Conservation (phyloP, 2,113 vertebrate genomes). For the Atherinomorus stipes region DNA sequence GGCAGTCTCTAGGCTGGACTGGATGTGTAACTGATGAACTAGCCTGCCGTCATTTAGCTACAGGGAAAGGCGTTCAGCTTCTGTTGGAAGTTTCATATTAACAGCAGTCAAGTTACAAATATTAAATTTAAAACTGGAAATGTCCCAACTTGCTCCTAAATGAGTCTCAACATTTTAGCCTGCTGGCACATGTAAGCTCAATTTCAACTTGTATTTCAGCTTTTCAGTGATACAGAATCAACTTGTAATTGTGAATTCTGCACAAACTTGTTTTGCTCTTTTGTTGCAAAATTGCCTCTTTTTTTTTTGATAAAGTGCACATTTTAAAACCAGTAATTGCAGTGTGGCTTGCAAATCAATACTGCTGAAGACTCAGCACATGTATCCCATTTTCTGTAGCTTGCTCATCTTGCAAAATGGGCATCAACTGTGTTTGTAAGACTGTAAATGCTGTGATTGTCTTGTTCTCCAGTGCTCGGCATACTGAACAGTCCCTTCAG, state of each 20-base stretch:
- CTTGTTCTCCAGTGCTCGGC: constrained; percentile 77
- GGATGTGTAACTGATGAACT: not conserved
- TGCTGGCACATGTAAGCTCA: not conserved
- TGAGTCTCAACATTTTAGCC: not conserved
- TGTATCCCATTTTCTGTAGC: constrained; percentile 1
- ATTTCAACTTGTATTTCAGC: not conserved
- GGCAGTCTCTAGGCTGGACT: not conserved
- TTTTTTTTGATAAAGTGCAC: not conserved
- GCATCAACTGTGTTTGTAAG: not conserved
- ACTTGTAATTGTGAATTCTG: constrained; percentile 18
- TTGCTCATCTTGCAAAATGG: constrained; percentile 5
- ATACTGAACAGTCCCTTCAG: constrained; percentile 90
- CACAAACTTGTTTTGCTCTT: constrained; percentile 4
- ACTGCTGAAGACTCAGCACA: constrained; percentile 7
- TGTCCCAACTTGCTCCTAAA: not conserved
- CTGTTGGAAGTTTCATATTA: constrained; percentile 2
- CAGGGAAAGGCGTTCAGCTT: not conserved
- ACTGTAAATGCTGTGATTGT: constrained; percentile 24
- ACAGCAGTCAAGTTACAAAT: not conserved
- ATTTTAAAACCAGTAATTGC: not conserved
- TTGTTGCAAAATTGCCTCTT: not conserved
- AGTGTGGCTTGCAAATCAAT: constrained; percentile 8
- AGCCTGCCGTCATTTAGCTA: not conserved
- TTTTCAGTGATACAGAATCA: constrained; percentile 14
- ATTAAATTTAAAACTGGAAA: constrained; percentile 14